Percentiles rank a stretch among this genome's conserved stretches.
phyloP scores from a whole-genome alignment of 2,113 vertebrate species.

The Struthio camelus region DNA sequence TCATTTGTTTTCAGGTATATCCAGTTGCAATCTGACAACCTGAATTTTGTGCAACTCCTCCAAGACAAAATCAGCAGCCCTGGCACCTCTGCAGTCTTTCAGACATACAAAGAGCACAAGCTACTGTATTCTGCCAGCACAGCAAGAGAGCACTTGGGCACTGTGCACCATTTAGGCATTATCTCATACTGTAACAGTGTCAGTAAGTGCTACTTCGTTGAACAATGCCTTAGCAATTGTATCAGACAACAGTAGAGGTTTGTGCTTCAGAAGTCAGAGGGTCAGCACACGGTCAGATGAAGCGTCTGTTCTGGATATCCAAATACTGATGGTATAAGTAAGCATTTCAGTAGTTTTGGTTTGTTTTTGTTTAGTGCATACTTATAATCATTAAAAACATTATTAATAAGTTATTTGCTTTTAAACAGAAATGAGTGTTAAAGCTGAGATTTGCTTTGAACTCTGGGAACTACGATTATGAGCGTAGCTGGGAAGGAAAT shows the following conservation, averaged over 20 bases:
- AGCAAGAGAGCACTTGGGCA: too few species aligned
- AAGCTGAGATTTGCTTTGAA: background rate
- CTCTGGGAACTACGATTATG: background rate
- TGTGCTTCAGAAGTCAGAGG: background rate
- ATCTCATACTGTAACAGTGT: background rate
- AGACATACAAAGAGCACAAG: background rate
- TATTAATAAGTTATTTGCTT: background rate
- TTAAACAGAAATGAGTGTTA: background rate
- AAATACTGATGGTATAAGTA: background rate
- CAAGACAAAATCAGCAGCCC: background rate
- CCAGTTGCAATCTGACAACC: background rate
- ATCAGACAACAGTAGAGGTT: background rate
- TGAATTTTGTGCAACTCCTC: background rate
- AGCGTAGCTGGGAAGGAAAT: background rate
- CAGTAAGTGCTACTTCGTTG: background rate
- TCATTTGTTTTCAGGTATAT: background rate
- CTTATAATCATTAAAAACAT: background rate
- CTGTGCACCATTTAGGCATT: background rate
- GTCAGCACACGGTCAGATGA: background rate
- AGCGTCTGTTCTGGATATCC: background rate
- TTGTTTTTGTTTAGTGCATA: background rate
- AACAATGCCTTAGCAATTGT: background rate
- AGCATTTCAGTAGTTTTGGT: background rate
- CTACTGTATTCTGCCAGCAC: background rate
- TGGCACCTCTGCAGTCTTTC: background rate